A percentile compares a stretch with the other conserved stretches of the same genome.
Conservation (phyloP, 2,797 vertebrate species). For the Coluber constrictor region DNA sequence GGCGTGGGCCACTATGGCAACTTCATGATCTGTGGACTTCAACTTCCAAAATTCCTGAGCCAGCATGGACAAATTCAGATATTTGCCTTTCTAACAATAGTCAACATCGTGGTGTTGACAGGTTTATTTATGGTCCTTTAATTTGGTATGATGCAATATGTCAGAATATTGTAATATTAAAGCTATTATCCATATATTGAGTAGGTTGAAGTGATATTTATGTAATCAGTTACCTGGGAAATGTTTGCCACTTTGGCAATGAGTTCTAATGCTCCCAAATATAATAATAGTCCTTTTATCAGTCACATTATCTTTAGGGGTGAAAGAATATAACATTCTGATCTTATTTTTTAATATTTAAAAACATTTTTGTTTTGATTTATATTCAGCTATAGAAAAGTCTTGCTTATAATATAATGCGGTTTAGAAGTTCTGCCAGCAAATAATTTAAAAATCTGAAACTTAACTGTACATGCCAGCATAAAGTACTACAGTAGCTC, state of each 20-base stretch:
- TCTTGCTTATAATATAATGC: not conserved
- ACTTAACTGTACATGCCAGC: constrained; percentile 5
- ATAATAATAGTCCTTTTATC: not conserved
- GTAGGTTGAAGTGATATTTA: constrained; percentile 8
- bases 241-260: not conserved
- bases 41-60: not conserved
- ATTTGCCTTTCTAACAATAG: constrained; percentile 28
- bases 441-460: constrained; percentile 19
- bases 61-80: not conserved
- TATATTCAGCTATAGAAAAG: not conserved
- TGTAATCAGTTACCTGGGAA: not conserved
- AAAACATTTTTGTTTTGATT: not conserved
- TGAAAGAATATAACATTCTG: not conserved
- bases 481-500: constrained; percentile 19
- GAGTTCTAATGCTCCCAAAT: constrained; percentile 14
- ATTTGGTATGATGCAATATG: not conserved
- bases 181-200: not conserved
- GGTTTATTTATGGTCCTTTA: not conserved
- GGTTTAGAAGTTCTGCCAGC: constrained; percentile 33
- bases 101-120: constrained; percentile 18
- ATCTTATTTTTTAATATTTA: constrained; percentile 1
- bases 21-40: not conserved
- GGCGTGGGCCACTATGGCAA: not conserved
- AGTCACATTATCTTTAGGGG: constrained; percentile 9
- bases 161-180: not conserved